These are phyloP conservation scores for Pollenia amentaria DNA, from an alignment of 2,888 invertebrate species.

Conservation along the genomic window DNA sequence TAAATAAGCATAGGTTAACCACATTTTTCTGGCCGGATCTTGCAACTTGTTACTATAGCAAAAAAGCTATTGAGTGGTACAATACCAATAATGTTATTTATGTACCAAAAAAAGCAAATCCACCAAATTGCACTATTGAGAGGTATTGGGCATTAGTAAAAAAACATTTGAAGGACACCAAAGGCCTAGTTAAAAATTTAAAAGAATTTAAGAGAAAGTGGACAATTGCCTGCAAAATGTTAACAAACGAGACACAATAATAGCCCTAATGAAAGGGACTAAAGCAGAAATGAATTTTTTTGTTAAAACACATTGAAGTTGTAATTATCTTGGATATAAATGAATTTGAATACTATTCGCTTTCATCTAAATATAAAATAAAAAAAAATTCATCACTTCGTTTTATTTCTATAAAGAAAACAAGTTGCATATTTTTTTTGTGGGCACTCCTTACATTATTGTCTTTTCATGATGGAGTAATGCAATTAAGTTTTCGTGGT, in stretches of 20 bases:
- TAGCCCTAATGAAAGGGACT: no score
- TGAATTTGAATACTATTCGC: no score
- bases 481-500: no score
- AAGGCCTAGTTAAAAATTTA: not conserved
- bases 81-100: not conserved
- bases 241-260: no score
- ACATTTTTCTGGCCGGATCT: not conserved
- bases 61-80: not conserved
- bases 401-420: no score
- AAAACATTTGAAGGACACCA: constrained; percentile 6
- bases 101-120: not conserved
- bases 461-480: no score
- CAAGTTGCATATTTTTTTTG: no score
- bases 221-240: no score
- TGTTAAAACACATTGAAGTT: constrained; percentile 5
- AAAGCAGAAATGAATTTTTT: no score
- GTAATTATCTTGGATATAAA: no score
- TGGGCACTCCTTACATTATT: not conserved
- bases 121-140: constrained; percentile 5
- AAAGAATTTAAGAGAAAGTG: constrained; percentile 5
- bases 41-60: constrained; percentile 14
- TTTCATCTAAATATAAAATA: no score
- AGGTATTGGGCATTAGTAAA: constrained; percentile 15
- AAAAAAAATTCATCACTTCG: no score
- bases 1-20: constrained; percentile 8